Base-by-base conservation (phyloP, 2,888 invertebrate species). In the Balanococcus diminutus region DNA sequence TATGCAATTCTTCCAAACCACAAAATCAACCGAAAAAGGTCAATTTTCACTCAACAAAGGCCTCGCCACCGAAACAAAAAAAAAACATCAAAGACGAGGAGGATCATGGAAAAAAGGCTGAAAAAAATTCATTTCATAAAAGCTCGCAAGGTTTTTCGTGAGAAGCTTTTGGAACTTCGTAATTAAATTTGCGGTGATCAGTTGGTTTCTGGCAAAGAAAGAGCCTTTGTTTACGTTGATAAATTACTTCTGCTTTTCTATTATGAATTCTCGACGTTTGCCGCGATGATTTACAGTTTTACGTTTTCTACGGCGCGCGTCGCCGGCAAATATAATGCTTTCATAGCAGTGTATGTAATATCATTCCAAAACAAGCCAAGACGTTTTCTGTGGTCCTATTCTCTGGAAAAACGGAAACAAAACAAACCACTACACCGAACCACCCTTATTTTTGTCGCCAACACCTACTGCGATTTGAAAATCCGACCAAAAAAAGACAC, bases 241-340 rank as follows among this genome's bases (percentile, higher is more conserved):
- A 86, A 86, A 86, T 82, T 81, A 82, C 86, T 82, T 61, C 72
- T 67, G 82, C 81, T 81, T 81, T 82, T 81, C 86, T 86, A 67
- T 86, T 86, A 86, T 86, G 86, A 86, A 86, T 86, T 82, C 82
- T 86, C 81, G 86, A 86, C 86, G 82, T 86, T 86, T 82, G 61
- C 82, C 61, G 42, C 67, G 67, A 86, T 86, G 86, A 86, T 86
- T 86, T 86, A 86, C 32, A 56, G 86, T 72, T 86, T 79, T 84
- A 79, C 84, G 84, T 75, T 83, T 56, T 56, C 51, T 46, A 31
- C 83, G 46, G 56, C 56, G 46, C 61, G 56, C 56, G 28, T 14
- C 51, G 28, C 28, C 42, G 82, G 25, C 42, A 31, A 25, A 22
- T 82, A 83, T 83, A 83, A 83, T 83, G 46, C 56, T 83, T 31